These are phyloP conservation scores for Perccottus glenii DNA, from an alignment of 2,113 vertebrate genomes.

Conservation along the genomic window DNA sequence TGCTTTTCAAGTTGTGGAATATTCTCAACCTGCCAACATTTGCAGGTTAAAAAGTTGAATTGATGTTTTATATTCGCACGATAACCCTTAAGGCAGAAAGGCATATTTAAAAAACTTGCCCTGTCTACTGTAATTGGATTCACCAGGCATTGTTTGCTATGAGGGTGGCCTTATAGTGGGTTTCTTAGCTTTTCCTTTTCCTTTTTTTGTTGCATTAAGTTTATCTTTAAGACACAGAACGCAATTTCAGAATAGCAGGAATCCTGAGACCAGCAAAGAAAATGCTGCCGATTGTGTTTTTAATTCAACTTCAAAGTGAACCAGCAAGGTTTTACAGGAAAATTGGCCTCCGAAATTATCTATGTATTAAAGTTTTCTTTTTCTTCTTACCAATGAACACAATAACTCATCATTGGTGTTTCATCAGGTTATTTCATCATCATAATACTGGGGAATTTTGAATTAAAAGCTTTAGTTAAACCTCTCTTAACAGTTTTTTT, in stretches of 20 bases:
- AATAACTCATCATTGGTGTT: conserved; percentile 38
- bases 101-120: conserved; percentile 72
- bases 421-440: conserved; percentile 49
- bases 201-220: conserved; percentile 62
- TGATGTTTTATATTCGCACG: conserved; percentile 67
- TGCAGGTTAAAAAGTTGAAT: conserved; percentile 67
- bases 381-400: conserved; percentile 35
- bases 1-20: conserved; percentile 44
- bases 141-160: conserved; percentile 71
- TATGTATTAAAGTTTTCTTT: conserved; percentile 47
- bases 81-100: conserved; percentile 73
- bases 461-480: conserved; percentile 31
- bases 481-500: conserved; percentile 10
- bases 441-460: conserved; percentile 23
- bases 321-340: conserved; percentile 42
- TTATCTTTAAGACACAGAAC: conserved; percentile 77
- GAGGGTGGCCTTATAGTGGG: conserved; percentile 63
- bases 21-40: conserved; percentile 58
- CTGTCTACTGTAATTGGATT: conserved; percentile 75
- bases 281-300: conserved; percentile 64
- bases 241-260: conserved; percentile 64
- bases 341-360: conserved; percentile 52
- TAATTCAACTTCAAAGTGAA: conserved; percentile 68
- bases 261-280: conserved; percentile 64
- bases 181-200: conserved; percentile 33